Evolutionary conservation across 2,888 invertebrate genomes (phyloP).

Genomic region (Lymantria dispar): DNA sequence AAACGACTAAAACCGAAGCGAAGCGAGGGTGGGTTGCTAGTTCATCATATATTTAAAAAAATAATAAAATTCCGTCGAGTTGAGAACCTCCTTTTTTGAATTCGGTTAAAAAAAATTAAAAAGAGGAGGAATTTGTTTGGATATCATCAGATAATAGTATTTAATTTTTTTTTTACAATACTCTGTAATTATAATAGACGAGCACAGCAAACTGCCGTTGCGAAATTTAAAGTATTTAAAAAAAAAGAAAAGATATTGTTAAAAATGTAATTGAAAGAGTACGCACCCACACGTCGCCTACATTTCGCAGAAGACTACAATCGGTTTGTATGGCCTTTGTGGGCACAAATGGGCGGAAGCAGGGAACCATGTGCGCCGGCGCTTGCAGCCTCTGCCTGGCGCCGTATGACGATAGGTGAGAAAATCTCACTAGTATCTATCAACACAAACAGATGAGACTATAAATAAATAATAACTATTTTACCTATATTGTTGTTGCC

Average conservation of each 20-base stretch:
- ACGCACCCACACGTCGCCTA: constrained; percentile 68
- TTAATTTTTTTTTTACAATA: no score
- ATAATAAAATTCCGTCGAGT: no score
- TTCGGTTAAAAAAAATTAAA: no score
- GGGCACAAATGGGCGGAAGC: constrained; percentile 72
- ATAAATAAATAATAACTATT: background rate
- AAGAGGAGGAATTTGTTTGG: no score
- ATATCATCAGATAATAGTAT: no score
- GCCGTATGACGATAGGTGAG: constrained; percentile 66
- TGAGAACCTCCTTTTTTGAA: no score
- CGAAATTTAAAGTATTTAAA: constrained; percentile 5
- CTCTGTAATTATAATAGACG: constrained; percentile 2
- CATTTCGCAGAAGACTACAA: constrained; percentile 66
- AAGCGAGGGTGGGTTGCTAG: no score
- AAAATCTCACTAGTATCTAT: constrained; percentile 63
- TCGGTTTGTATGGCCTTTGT: constrained; percentile 61
- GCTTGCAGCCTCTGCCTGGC: constrained; percentile 56
- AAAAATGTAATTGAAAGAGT: constrained; percentile 57
- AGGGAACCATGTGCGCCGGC: constrained; percentile 55
- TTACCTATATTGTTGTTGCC: constrained; percentile 30
- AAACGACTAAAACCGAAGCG: no score
- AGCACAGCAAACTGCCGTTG: constrained; percentile 1
- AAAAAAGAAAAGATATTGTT: constrained; percentile 48
- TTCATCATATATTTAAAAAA: no score
- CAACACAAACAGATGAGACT: constrained; percentile 23